Evolutionary conservation across 2,888 invertebrate genomes (phyloP).

Genomic region (Actias luna): DNA sequence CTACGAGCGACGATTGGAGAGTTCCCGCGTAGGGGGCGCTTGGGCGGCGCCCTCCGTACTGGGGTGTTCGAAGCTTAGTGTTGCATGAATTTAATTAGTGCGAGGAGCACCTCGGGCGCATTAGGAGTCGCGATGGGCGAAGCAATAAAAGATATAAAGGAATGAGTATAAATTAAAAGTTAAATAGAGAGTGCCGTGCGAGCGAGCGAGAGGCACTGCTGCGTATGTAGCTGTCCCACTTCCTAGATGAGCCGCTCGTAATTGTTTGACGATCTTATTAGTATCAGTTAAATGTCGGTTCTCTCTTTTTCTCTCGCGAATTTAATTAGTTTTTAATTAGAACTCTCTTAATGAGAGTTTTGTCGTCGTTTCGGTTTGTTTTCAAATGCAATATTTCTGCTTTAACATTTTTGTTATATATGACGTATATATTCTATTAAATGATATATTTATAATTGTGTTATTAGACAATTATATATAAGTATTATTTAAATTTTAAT

Average conservation of each 20-base stretch:
- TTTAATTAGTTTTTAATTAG: conserved; percentile 81
- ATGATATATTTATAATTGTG: too few species aligned
- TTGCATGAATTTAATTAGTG: conserved; percentile 82
- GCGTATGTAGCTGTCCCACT: conserved; percentile 40
- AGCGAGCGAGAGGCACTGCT: conserved; percentile 45
- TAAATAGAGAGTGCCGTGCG: conserved; percentile 74
- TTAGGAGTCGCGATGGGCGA: conserved; percentile 81
- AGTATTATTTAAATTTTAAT: too few species aligned
- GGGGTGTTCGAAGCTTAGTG: conserved; percentile 64
- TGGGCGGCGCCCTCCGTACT: conserved; percentile 1
- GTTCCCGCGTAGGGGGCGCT: conserved; percentile 34
- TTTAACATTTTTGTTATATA: conserved; percentile 29
- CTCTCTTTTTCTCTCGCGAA: conserved; percentile 78
- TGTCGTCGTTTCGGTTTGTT: conserved; percentile 54
- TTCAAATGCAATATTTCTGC: conserved; percentile 42
- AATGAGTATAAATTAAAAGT: conserved; percentile 83
- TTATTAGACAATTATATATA: too few species aligned
- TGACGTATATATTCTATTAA: background rate
- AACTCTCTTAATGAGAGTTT: conserved; percentile 71
- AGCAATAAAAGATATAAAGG: conserved; percentile 83
- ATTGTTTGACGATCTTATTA: conserved; percentile 83
- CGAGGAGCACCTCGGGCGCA: conserved; percentile 80
- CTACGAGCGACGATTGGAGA: conserved; percentile 5
- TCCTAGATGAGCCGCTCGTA: conserved; percentile 66
- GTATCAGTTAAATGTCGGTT: conserved; percentile 80